A percentile compares a stretch with the other conserved stretches of the same genome.
These are phyloP conservation scores for Simalia tracyae DNA, from an alignment of 2,797 vertebrate genomes.

Conservation along the genomic window DNA sequence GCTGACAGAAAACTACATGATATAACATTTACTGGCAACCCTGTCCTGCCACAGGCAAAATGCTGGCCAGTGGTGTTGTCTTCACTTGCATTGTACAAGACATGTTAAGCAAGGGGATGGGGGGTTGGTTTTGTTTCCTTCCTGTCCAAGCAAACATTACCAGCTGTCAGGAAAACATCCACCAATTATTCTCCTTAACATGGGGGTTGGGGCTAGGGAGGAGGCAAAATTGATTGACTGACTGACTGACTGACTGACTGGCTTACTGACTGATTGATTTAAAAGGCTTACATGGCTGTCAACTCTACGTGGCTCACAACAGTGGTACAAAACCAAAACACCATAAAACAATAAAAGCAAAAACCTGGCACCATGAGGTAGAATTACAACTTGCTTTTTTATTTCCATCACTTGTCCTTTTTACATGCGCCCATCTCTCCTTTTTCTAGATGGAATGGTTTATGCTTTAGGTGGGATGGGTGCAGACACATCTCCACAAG, in stretches of 20 bases:
- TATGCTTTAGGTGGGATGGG: slow-evolving; percentile 95
- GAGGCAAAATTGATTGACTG: no score
- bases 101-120: neutral
- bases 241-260: no score
- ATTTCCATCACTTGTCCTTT: fast-evolving
- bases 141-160: neutral
- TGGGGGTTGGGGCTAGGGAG: neutral
- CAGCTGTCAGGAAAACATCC: neutral
- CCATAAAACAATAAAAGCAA: neutral
- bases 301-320: neutral
- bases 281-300: neutral
- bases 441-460: slow-evolving; percentile 85
- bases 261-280: no score
- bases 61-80: neutral
- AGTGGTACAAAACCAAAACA: neutral
- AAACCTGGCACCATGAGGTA: neutral
- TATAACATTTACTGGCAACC: neutral
- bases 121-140: neutral
- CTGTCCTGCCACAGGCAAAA: neutral
- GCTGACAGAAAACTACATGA: neutral
- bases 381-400: neutral
- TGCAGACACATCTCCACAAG: slow-evolving; percentile 89
- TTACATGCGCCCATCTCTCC: neutral
- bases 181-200: neutral
- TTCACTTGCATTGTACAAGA: neutral